Base-by-base conservation (phyloP, 2,888 invertebrate genomes). In the Sarcophaga caerulescens region DNA sequence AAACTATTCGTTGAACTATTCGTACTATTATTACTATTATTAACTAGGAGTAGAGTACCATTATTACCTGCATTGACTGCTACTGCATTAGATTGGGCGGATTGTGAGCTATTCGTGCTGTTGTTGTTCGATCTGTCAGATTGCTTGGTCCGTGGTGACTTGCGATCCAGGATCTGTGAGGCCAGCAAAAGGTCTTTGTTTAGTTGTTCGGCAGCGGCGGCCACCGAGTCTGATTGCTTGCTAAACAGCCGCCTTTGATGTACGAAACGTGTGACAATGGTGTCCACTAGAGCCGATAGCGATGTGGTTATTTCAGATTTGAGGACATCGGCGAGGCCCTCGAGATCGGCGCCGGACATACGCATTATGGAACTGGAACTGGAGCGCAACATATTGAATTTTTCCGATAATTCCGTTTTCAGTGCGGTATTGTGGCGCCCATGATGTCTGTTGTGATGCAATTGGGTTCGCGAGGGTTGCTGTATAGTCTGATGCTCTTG, bases 221-320 rank as follows among this genome's bases (percentile, higher is more conserved):
- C 96, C 47, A 96, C 96, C 75, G 96, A 96, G 89, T 97, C 97
- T 23, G 92, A 91, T 91, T 97, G 96, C 91, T 97, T 97, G 86
- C 96, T 96, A 89, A 96, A 94, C 88, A 95, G 95, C 88, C 96
- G 95, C 87, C 96, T 95, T 93, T 97, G 97, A 89, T 97, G 97
- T 85, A 97, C 95, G 91, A 97, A 98, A 89, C 97, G 95, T 45
- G 97, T 96, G 85, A 98, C 95, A 85, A 98, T 97, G 23, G 97
- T 97, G 93, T 99, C 98, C 89, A 99, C 97, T 66, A 98, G 94
- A 89, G 96, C 96, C 21, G 96, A 96, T 66, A 99, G 93, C 1
- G 97, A 97, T 59, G 97, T 95, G 35, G 97, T 96, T 88, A 99
- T 96, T 94, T 99, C 98, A 75, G 95, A 96, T 94, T 99, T 99